Percentiles rank a stretch among this genome's conserved stretches.
These are phyloP conservation scores for Drosophila atripex DNA, from an alignment of 2,888 invertebrate species.

Conservation along the genomic window DNA sequence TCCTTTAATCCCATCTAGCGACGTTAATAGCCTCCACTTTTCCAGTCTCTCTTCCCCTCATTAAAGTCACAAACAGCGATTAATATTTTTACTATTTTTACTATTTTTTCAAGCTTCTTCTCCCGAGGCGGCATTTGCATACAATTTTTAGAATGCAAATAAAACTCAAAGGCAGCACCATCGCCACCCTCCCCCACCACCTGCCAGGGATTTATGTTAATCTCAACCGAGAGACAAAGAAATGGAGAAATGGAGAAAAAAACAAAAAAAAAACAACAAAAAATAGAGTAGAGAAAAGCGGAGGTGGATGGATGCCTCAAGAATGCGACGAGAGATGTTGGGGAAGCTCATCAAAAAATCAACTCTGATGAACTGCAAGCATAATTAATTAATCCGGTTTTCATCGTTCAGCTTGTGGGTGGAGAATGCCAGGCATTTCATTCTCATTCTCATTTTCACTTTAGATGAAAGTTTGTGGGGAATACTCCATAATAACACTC, in stretches of 20 bases:
- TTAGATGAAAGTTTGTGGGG: no score
- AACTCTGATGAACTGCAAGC: conserved; percentile 23
- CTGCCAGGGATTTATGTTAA: conserved; percentile 48
- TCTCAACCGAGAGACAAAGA: conserved; percentile 21
- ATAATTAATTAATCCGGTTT: conserved; percentile 21
- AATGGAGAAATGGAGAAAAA: no score
- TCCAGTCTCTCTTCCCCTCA: neutral
- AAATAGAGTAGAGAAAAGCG: neutral
- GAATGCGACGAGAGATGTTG: conserved; percentile 21
- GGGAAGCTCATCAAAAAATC: conserved; percentile 1
- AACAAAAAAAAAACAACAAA: no score
- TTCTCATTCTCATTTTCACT: no score
- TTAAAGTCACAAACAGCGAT: conserved; percentile 6
- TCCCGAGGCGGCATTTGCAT: neutral
- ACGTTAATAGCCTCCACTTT: no score
- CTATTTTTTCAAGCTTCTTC: no score
- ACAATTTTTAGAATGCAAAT: conserved; percentile 41
- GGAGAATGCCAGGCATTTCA: no score
- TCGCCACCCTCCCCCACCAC: conserved; percentile 15
- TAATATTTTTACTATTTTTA: neutral
- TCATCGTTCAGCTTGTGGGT: neutral
- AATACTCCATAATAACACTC: no score
- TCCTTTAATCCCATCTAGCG: neutral
- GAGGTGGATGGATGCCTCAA: conserved; percentile 8
- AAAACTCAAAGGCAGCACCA: conserved; percentile 11